Evolutionary conservation across 2,888 invertebrate species (phyloP), one percentile per base, ranked within the genome.

Genomic region (Epirrhoe alternata): DNA sequence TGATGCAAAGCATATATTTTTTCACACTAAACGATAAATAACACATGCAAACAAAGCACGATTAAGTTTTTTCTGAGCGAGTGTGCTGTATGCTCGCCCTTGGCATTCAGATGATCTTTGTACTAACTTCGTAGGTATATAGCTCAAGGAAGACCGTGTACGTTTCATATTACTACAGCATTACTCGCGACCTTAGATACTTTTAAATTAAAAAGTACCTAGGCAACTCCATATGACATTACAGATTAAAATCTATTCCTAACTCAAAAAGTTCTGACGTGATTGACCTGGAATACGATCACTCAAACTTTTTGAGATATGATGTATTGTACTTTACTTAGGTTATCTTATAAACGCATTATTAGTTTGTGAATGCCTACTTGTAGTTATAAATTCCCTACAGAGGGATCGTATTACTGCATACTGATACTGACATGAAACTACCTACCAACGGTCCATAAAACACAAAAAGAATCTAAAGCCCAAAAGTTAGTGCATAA

Each of bases 71-170:
- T 45, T 61, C 65, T 49, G 7, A 6, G 49, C 55, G 61, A 12
- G 38, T 42, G 38, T 51, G 17, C 35, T 54, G 60, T n/a, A n/a
- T 6, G 45, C 52, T 50, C 54, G 66, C 66, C 66, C 66, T 66
- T 66, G 66, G 61, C 66, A 66, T 66, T 64, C 31, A 60, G 8
- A n/a, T 45, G 57, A 17, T 64, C 64, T 59, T 59, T 64, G 51
- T 60, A 35, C 55, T 47, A 49, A 38, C 53, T 42, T 42, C 30
- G 16, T 50, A 45, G 59, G 14, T 49, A 49, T 38, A 50, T 33
- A 59, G 33, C 60, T 60, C 59, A 64, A 64, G 58, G 64, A 64
- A 64, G 60, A 60, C 47, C 31, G 38, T 50, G 14, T 47, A 52
- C 56, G 38, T 51, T 52, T 49, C 49, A 54, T 51, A 17, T 12